Evolutionary conservation across 2,888 invertebrate genomes (phyloP), one percentile per base, ranked within the genome.

Genomic region (Mythimna pallens): DNA sequence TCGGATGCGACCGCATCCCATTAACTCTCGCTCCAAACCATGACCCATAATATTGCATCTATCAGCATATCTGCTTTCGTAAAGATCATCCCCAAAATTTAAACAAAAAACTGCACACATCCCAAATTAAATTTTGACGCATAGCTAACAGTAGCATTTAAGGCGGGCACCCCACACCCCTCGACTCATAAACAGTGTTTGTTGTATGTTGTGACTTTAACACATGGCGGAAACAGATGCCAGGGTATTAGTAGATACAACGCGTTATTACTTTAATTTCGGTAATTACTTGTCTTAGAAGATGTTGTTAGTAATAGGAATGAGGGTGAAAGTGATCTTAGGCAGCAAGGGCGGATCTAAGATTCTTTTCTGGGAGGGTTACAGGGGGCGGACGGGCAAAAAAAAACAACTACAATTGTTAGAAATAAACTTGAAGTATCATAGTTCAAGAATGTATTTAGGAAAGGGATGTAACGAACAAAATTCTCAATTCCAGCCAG

Each of bases 201-300:
- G 84, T 85, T 84, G 86, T 85, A 73, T 82, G 80, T 81, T 81
- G 71, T 76, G 68, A 82, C 65, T 64, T 25, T 3, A 84, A 85
- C 93, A 92, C 92, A 92, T 92, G 93, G 89, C 93, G 93, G 93
- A 93, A 88, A 84, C 93, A 93, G 88, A 91, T 92, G 93, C 50
- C 57, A 5, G 54, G 73, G 76, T 81, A 81, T 77, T 82, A 76
- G 65, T 83, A 72, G 81, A 71, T 67, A 57, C 69, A 70, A 40
- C 9, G 17, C 62, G 30, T 67, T 68, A 68, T 57, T 65, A 22
- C 57, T 65, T 65, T 47, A 78, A 82, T 73, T 73, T 82, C 22
- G 65, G 14, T 30, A 17, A 12, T 65, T 40, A 57, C 34, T 76
- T 82, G 78, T 82, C 65, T 43, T 55, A 43, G 12, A 50, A 65